phyloP scores from a whole-genome alignment of 2,113 vertebrate species.

The Elephantulus edwardii region DNA sequence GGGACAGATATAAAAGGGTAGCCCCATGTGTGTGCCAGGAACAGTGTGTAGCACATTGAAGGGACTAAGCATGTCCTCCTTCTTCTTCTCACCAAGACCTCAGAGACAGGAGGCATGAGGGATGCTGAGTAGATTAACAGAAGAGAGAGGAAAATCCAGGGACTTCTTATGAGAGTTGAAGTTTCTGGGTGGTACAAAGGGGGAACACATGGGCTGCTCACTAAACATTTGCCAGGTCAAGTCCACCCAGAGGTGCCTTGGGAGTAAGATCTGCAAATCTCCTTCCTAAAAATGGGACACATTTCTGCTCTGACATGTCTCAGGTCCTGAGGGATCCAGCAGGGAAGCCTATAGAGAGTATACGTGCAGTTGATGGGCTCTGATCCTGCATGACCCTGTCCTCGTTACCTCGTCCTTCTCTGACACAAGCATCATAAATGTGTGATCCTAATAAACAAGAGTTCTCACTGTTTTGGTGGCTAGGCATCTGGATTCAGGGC shows the following conservation, averaged over 20 bases:
- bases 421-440: too few relatives aligned
- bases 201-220: neutral
- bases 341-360: neutral
- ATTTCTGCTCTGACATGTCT: neutral
- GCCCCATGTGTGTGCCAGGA: rapidly evolving
- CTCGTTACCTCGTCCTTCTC: too few relatives aligned
- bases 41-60: neutral
- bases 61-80: neutral
- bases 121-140: neutral
- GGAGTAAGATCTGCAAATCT: neutral
- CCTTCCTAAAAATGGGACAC: neutral
- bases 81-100: neutral
- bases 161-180: neutral
- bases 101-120: neutral
- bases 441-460: too few relatives aligned
- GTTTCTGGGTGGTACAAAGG: neutral
- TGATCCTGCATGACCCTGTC: too few relatives aligned
- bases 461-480: too few relatives aligned
- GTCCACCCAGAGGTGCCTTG: neutral
- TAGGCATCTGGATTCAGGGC: too few relatives aligned
- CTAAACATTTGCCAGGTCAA: neutral
- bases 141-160: neutral
- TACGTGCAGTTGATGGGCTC: neutral
- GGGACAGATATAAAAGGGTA: neutral
- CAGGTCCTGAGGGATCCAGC: neutral